Base-by-base conservation (phyloP, 2,113 vertebrate genomes). In the Seriola quinqueradiata region DNA sequence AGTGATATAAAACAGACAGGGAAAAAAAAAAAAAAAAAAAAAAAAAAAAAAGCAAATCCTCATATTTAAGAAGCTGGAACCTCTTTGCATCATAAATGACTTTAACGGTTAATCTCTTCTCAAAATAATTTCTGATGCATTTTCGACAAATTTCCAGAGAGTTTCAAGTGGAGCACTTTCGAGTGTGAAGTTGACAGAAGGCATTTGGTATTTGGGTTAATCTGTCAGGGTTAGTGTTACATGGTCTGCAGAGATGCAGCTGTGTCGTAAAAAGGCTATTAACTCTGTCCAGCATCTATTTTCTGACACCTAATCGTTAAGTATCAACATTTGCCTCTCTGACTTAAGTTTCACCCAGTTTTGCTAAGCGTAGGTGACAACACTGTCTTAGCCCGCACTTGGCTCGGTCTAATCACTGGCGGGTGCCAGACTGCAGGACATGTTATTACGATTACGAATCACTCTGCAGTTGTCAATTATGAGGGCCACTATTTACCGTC, bases 401-500 rank as follows among this genome's bases (percentile, higher is more conserved):
- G 28, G 66, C 75, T 87, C 66, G 3, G 63, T 25, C 69, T 86
- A 77, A 85, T 90, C 82, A 83, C 74, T 57, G 6, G 65, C 21
- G 1, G 75, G 58, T 57, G 68, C 74, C 75, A 70, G 60, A 40
- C 68, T 75, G 80, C 77, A 68, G 85, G 76, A 83, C 79, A 80
- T 79, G 89, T 89, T 83, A 85, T 90, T 90, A 85, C 65, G 80
- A 89, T 90, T 87, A 88, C 85, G 79, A 89, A 90, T 93, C 82
- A 85, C 82, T 87, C 85, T 46, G 83, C 79, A 70, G 82, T 91
- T 89, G 90, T 93, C 90, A 91, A 88, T 93, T 93, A 90, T 17
- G 57, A 89, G 71, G 77, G 79, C 85, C 82, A 79, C 85, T 91
- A 83, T 92, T 91, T 91, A 90, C 87, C 73, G 19, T 89, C 87